Evolutionary conservation across 2,888 invertebrate genomes (phyloP), one percentile per base, ranked within the genome.

Genomic region (Lithophane leautieri): DNA sequence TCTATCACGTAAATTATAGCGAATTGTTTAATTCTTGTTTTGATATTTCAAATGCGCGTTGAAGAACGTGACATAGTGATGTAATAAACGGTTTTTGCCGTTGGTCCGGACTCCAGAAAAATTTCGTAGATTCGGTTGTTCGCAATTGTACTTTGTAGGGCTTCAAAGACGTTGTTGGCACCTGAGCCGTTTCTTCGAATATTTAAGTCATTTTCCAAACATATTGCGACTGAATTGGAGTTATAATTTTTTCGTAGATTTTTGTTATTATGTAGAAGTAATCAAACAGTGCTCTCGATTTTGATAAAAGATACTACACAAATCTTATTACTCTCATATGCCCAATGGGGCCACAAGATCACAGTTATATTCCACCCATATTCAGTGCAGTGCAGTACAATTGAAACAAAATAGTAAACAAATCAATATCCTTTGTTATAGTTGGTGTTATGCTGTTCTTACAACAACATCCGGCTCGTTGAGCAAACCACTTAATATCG

Each of bases 391-490:
- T 42, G n/a, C 70, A 72, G 28, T 68, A 76, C 84, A 80, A 76
- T 83, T 65, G 72, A 81, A 74, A 81, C 74, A 70, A 84, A 84
- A 81, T 78, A 81, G 73, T 78, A 84, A 84, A 81, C 83, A 83
- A 62, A 81, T 75, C 85, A 81, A 85, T 83, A 81, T 84, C 73
- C 83, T 81, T 78, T 84, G 85, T 83, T 78, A 78, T 83, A 83
- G 81, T 84, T 85, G 69, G 77, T 84, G 84, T 81, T 82, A 78
- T 73, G 73, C 70, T 58, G 61, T 58, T 63, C 82, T 81, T 81
- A 62, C 69, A 54, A 79, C 75, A 85, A 84, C 85, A 84, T 85
- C 84, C 84, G 85, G 44, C 65, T 54, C 34, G 72, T 78, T 84
- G 79, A 73, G 75, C 65, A 79, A 82, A 73, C 76, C 70, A 77